Base-by-base conservation (phyloP, 64 coral and sea anemone species). In the Dendronephthya gigantea region DNA sequence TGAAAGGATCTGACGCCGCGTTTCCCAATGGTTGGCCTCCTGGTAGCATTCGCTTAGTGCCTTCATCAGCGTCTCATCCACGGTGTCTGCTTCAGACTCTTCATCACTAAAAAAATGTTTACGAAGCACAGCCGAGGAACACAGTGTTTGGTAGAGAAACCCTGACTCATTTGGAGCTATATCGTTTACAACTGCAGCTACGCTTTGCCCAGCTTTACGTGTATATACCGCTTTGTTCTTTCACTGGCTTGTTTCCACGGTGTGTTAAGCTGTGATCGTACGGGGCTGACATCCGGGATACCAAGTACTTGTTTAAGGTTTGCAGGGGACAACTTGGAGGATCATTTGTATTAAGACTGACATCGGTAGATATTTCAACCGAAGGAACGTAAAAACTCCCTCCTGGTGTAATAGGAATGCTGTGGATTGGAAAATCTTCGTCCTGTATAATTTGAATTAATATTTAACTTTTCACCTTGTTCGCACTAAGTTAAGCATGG, bases 281-380 rank as follows among this genome's bases (percentile, higher is more conserved):
- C 86, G 40, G 86, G 86, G 84, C 86, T 92, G 32, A 81, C 82
- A 40, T 92, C 81, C 68, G 45, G 33, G 90, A 84, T 49, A 58
- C 33, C 55, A 91, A 83, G 70, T 87, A 91, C 47, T 62, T 16
- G 82, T 91, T 91, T 51, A 92, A n/a, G n/a, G n/a, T n/a, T n/a
- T n/a, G n/a, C n/a, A n/a, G n/a, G n/a, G n/a, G n/a, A n/a, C n/a
- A n/a, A n/a, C n/a, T n/a, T n/a, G n/a, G n/a, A n/a, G n/a, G n/a
- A n/a, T n/a, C n/a, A n/a, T n/a, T n/a, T n/a, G n/a, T n/a, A n/a
- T n/a, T n/a, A n/a, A n/a, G n/a, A n/a, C n/a, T n/a, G n/a, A n/a
- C n/a, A n/a, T n/a, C n/a, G n/a, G n/a, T n/a, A n/a, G n/a, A n/a
- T n/a, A n/a, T n/a, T n/a, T n/a, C n/a, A n/a, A n/a, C n/a, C n/a